phyloP scores from a whole-genome alignment of 2,113 vertebrate species.

The Pithys albifrons region DNA sequence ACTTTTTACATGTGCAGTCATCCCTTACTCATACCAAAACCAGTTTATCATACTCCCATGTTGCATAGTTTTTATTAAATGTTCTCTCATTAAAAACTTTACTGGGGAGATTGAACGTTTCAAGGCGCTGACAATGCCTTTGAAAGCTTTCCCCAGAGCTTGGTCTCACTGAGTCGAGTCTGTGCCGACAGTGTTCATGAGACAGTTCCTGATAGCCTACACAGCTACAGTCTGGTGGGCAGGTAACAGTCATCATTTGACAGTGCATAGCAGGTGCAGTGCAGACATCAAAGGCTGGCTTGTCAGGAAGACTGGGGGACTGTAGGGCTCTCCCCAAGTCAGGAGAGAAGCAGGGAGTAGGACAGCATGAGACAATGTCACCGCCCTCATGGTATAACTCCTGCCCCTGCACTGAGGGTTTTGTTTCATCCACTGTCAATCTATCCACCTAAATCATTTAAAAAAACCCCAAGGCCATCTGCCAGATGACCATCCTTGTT shows the following conservation, averaged over 20 bases:
- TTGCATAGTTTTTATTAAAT: neutral
- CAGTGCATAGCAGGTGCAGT: neutral
- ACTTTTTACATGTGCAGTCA: constrained; percentile 33
- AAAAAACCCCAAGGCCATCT: neutral
- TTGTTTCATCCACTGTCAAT: neutral
- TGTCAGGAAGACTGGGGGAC: neutral
- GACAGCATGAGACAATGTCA: neutral
- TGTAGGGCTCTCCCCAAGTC: neutral
- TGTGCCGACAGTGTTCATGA: neutral
- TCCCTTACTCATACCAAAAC: neutral
- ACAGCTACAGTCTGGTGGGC: constrained; percentile 1
- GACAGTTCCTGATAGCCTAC: neutral
- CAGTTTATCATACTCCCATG: neutral
- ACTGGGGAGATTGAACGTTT: neutral
- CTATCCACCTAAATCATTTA: neutral
- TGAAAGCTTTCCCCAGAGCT: neutral
- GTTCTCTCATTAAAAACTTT: constrained; percentile 16
- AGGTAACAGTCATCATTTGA: neutral
- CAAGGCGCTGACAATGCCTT: neutral
- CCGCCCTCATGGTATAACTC: neutral
- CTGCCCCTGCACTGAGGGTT: neutral
- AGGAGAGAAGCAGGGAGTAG: fast-evolving
- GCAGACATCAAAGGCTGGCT: neutral
- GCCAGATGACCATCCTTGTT: neutral
- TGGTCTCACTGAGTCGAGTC: neutral